Evolutionary conservation across 1,140 invertebrate genomes (phyloP), one percentile per base, ranked within the genome.

Genomic region (Theocolax elegans): DNA sequence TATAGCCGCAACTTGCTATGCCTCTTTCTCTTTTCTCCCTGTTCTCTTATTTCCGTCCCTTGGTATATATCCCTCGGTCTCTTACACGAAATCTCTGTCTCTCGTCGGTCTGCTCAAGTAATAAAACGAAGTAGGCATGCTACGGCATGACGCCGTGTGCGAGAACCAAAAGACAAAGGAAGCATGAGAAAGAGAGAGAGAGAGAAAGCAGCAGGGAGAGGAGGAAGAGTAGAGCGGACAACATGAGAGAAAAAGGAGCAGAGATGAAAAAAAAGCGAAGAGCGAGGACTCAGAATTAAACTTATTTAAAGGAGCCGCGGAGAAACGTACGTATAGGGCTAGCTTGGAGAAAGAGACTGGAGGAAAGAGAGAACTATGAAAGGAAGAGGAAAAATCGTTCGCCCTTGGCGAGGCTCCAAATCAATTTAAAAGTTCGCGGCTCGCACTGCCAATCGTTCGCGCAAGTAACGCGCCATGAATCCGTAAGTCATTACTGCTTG

Each of bases 401-500:
- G 68, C 76, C 60, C 82, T 79, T 83, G 83, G 83, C 83, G 62
- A 69, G 63, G 72, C 74, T 83, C 83, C 83, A 84, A 84, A 83
- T 83, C 82, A 81, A 83, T 84, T 84, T 82, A 78, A 83, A 83
- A 83, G 79, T 80, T 83, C 74, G 74, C 74, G 74, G 69, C 66
- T 69, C 67, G 70, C 59, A 54, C 66, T 80, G 76, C 77, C 78
- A 77, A 80, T 82, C 69, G 73, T 71, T 79, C 44, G 73, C 49
- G 38, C 54, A 49, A 72, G 23, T 74, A 76, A 76, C 72, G 67
- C 72, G 71, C 69, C 71, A 69, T 63, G 73, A 76, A 77, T 77
- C 71, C 71, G 67, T 74, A 74, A 80, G 76, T 82, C 79, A 80
- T 83, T 80, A 82, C 29, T 71, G 70, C 71, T 76, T 65, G 25